Conservation (phyloP, 2,797 vertebrate species). For the Distichodus sexfasciatus region DNA sequence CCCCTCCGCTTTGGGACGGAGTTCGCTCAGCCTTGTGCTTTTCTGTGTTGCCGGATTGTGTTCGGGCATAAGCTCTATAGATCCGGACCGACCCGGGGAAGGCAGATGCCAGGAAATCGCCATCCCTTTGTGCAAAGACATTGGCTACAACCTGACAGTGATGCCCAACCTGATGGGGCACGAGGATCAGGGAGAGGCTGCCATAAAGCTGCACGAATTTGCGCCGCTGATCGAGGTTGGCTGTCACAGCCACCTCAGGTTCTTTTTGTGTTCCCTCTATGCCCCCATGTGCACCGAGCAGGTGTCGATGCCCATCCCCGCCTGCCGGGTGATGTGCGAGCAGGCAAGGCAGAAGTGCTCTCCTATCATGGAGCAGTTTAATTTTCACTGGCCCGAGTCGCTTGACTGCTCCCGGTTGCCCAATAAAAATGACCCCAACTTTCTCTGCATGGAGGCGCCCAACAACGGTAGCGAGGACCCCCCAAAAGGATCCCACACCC, state of each 20-base stretch:
- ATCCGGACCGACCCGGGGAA: constrained; percentile 86
- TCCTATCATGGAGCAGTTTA: constrained; percentile 92
- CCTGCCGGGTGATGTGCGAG: constrained; percentile 95
- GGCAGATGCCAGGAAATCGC: constrained; percentile 90
- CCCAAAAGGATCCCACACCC: constrained; percentile 82
- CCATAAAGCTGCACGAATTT: constrained; percentile 95
- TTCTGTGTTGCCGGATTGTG: constrained; percentile 62
- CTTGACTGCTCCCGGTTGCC: constrained; percentile 91
- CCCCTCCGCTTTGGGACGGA: constrained; percentile 49
- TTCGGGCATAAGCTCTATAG: constrained; percentile 87
- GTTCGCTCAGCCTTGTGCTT: constrained; percentile 52
- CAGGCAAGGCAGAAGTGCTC: constrained; percentile 92
- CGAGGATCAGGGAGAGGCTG: constrained; percentile 91
- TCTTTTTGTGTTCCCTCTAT: constrained; percentile 96
- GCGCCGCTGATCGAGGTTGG: constrained; percentile 93
- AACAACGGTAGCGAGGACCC: constrained; percentile 90
- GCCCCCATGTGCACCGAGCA: constrained; percentile 99
- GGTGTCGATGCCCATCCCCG: constrained; percentile 94
- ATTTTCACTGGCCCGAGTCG: constrained; percentile 93
- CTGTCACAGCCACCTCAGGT: constrained; percentile 92
- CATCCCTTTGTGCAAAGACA: constrained; percentile 95
- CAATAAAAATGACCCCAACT: constrained; percentile 95
- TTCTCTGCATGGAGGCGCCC: constrained; percentile 97
- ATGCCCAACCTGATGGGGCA: constrained; percentile 98
- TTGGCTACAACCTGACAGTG: constrained; percentile 96